A percentile compares a stretch with the other conserved stretches of the same genome.
Evolutionary conservation across 2,797 vertebrate genomes (phyloP).

Genomic region (Calcarius lapponicus): DNA sequence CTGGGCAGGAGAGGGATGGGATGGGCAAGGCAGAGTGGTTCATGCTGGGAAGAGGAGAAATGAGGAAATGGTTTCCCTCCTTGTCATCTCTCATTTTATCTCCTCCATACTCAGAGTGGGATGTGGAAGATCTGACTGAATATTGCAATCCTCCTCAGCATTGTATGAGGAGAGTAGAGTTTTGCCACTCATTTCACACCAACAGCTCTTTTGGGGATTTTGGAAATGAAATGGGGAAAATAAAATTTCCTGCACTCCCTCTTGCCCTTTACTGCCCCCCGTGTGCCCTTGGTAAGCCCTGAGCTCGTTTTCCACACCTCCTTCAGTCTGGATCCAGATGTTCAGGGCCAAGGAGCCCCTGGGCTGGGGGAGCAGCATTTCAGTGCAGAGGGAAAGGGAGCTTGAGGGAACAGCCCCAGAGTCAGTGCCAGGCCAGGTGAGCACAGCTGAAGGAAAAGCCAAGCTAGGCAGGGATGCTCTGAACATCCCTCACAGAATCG

Average conservation of each 20-base stretch:
- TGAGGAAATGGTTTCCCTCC: too few species aligned
- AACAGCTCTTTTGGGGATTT: background rate
- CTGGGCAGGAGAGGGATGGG: too few species aligned
- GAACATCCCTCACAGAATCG: background rate
- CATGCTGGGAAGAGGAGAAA: too few species aligned
- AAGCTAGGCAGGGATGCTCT: background rate
- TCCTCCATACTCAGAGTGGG: too few species aligned
- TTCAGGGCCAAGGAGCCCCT: too few species aligned
- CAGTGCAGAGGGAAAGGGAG: too few species aligned
- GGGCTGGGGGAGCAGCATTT: too few species aligned
- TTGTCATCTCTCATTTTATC: too few species aligned
- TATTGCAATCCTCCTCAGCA: background rate
- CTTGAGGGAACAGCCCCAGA: too few species aligned
- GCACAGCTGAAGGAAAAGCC: background rate
- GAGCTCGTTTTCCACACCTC: background rate
- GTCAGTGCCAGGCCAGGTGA: background rate
- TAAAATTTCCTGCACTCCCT: background rate
- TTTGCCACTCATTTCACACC: background rate
- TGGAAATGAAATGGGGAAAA: background rate
- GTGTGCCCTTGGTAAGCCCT: background rate
- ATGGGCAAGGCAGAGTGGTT: too few species aligned
- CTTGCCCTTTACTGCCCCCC: too few species aligned
- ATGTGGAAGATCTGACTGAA: too few species aligned
- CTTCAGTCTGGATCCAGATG: background rate
- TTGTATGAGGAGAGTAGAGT: accelerated